phyloP scores from a whole-genome alignment of 2,113 vertebrate genomes.

The Aix galericulata region DNA sequence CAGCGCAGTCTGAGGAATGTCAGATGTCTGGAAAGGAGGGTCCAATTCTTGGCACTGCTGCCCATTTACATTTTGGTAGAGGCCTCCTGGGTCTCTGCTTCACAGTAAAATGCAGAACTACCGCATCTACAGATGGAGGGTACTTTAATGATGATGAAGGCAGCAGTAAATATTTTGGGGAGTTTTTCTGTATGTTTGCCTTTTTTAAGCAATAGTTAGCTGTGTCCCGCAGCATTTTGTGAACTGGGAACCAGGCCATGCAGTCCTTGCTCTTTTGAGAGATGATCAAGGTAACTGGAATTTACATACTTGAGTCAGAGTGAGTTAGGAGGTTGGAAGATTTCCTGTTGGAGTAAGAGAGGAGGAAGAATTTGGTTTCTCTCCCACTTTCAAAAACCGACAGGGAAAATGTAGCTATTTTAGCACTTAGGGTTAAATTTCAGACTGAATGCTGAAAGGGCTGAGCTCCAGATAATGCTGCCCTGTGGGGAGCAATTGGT shows the following conservation, averaged over 20 bases:
- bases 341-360: background rate
- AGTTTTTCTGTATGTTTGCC: background rate
- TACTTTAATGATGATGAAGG: background rate
- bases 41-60: background rate
- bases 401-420: background rate
- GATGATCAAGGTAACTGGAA: background rate
- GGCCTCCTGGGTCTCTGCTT: accelerated
- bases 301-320: background rate
- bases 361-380: background rate
- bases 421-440: background rate
- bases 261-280: background rate
- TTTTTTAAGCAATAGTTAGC: background rate
- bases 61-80: background rate
- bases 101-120: background rate
- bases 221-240: background rate
- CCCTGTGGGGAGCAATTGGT: background rate
- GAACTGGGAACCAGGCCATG: background rate
- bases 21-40: background rate
- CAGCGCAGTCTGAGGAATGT: background rate
- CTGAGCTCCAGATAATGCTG: background rate
- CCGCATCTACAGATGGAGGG: background rate
- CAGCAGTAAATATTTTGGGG: background rate
- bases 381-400: background rate
- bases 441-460: background rate
- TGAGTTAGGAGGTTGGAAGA: background rate